Evolutionary conservation across 2,113 vertebrate species (phyloP).

Genomic region (Anolis sagrei): DNA sequence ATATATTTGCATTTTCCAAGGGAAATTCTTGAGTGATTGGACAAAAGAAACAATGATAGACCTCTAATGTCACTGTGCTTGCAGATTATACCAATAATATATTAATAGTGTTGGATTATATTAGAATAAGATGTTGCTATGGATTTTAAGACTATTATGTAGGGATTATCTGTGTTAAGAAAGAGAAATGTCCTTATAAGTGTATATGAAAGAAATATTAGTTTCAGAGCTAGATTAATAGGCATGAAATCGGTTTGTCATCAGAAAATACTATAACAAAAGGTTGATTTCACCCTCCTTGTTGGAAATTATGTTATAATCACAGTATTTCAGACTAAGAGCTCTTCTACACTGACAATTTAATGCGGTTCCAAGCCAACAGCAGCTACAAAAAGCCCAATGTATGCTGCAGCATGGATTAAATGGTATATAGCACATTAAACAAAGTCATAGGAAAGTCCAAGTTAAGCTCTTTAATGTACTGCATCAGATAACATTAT

Average conservation of each 20-base stretch:
- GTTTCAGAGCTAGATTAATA: neutral
- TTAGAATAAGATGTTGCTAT: slow-evolving; percentile 39
- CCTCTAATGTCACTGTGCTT: slow-evolving; percentile 39
- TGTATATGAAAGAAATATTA: neutral
- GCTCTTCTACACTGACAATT: no score
- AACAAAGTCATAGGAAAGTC: no score
- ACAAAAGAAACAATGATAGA: slow-evolving; percentile 33
- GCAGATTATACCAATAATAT: slow-evolving; percentile 32
- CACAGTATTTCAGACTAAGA: neutral
- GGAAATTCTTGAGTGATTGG: neutral
- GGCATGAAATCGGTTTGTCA: neutral
- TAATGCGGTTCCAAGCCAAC: no score
- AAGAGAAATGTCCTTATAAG: neutral
- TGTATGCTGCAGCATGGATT: no score
- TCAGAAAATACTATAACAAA: neutral
- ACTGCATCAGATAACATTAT: no score
- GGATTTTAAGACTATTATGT: slow-evolving; percentile 42
- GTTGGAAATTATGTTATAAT: neutral
- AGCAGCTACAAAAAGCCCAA: no score
- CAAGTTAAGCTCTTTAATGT: no score
- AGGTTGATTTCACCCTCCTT: neutral
- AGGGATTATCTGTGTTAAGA: slow-evolving; percentile 41
- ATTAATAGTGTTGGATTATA: slow-evolving; percentile 43
- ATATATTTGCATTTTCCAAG: slow-evolving; percentile 22
- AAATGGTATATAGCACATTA: no score